Percentiles rank a stretch among this genome's conserved stretches.
Conservation (phyloP, 2,113 vertebrate genomes). For the Thymallus thymallus region DNA sequence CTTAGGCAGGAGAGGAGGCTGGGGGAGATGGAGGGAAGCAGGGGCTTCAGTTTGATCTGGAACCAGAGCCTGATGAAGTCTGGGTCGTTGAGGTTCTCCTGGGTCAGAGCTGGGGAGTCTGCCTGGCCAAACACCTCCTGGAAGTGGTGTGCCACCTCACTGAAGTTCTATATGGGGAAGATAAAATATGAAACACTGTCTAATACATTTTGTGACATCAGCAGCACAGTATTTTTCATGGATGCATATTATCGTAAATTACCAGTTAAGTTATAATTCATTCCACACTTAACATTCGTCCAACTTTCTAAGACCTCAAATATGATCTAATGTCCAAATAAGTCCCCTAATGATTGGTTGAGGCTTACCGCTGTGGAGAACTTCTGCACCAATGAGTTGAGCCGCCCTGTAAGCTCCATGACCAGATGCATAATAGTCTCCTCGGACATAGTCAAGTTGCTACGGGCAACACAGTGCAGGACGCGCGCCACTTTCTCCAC, state of each 20-base stretch:
- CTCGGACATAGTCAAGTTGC: slow-evolving; percentile 60
- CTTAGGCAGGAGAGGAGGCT: slow-evolving; percentile 71
- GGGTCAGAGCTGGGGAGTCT: slow-evolving; percentile 34
- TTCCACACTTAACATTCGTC: no score
- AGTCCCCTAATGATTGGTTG: no score
- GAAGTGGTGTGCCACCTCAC: slow-evolving; percentile 46
- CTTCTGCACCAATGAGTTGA: slow-evolving; percentile 60
- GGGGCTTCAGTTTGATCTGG: slow-evolving; percentile 65
- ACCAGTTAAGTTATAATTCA: no score
- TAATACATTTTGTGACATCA: no score
- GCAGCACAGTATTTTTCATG: no score
- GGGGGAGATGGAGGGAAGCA: slow-evolving; percentile 44
- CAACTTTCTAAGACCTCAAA: no score
- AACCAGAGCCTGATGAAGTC: slow-evolving; percentile 72
- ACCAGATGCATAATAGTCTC: slow-evolving; percentile 50
- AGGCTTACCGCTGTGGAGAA: slow-evolving; percentile 56
- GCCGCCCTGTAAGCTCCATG: slow-evolving; percentile 51
- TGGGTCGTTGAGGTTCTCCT: slow-evolving; percentile 58
- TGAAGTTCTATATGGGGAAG: slow-evolving; percentile 62
- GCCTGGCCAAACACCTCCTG: slow-evolving; percentile 49
- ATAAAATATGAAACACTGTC: no score
- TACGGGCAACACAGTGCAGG: slow-evolving; percentile 60
- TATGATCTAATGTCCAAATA: no score
- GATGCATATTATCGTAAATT: no score
- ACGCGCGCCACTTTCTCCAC: slow-evolving; percentile 55